Evolutionary conservation across 2,113 vertebrate genomes (phyloP).

Genomic region (Callipepla californica): DNA sequence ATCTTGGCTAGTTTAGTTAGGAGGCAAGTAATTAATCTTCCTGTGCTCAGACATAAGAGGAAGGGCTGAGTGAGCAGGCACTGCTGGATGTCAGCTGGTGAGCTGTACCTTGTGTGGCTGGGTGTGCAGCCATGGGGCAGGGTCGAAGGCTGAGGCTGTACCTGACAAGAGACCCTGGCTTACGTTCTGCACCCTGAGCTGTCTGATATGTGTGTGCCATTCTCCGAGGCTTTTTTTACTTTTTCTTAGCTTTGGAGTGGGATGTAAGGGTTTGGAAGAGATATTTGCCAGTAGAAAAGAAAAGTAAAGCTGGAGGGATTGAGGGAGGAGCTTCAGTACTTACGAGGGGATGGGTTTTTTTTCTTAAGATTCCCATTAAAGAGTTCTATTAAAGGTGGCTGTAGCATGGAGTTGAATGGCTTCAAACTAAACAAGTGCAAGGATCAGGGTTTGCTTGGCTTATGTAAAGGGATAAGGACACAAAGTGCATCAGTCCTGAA

Average conservation of each 20-base stretch:
- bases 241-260: neutral
- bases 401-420: neutral
- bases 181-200: neutral
- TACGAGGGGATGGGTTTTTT: neutral
- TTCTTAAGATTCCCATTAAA: neutral
- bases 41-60: neutral
- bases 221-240: neutral
- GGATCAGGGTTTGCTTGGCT: neutral
- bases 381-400: neutral
- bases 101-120: neutral
- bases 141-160: neutral
- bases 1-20: neutral
- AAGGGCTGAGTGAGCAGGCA: neutral
- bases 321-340: neutral
- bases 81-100: neutral
- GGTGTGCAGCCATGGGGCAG: neutral
- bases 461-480: accelerated
- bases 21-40: neutral
- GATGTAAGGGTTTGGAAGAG: no score
- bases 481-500: neutral
- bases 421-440: accelerated
- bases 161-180: neutral
- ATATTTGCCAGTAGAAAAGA: neutral
- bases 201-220: neutral
- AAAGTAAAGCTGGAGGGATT: neutral